Evolutionary conservation across 2,113 vertebrate genomes (phyloP).

Genomic region (Pseudopipra pipra): DNA sequence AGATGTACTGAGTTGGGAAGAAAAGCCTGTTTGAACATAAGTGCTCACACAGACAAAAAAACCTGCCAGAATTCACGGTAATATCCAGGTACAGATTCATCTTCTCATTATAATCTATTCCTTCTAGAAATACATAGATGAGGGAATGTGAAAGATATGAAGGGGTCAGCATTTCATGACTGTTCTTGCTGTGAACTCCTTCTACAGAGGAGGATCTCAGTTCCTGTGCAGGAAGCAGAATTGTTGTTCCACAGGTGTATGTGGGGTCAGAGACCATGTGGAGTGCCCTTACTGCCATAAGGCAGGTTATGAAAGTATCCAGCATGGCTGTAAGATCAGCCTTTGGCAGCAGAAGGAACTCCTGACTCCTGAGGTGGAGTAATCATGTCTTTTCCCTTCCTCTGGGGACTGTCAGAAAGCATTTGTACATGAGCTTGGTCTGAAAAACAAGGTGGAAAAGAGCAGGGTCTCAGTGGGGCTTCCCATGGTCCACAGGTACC

Average conservation of each 20-base stretch:
- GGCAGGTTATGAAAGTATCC: background rate
- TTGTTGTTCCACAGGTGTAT: rapidly evolving
- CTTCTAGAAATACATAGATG: background rate
- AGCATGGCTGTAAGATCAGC: background rate
- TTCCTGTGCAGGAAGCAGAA: background rate
- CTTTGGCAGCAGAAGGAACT: background rate
- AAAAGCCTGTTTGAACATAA: background rate
- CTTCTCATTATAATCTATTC: background rate
- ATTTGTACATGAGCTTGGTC: background rate
- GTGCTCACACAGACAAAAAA: background rate
- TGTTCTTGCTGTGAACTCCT: background rate
- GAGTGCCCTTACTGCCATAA: background rate
- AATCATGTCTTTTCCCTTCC: background rate
- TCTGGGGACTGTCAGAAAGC: background rate
- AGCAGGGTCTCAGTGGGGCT: background rate
- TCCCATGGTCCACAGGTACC: background rate
- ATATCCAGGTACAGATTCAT: background rate
- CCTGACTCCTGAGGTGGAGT: rapidly evolving
- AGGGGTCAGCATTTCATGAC: background rate
- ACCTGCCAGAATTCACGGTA: background rate
- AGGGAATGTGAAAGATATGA: background rate
- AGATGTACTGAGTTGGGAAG: background rate
- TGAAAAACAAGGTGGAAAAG: background rate
- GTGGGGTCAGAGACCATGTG: background rate
- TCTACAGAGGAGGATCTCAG: rapidly evolving